Percentiles rank a stretch among this genome's conserved stretches.
These are phyloP conservation scores for Chamaea fasciata DNA, from an alignment of 2,113 vertebrate genomes.

Conservation along the genomic window DNA sequence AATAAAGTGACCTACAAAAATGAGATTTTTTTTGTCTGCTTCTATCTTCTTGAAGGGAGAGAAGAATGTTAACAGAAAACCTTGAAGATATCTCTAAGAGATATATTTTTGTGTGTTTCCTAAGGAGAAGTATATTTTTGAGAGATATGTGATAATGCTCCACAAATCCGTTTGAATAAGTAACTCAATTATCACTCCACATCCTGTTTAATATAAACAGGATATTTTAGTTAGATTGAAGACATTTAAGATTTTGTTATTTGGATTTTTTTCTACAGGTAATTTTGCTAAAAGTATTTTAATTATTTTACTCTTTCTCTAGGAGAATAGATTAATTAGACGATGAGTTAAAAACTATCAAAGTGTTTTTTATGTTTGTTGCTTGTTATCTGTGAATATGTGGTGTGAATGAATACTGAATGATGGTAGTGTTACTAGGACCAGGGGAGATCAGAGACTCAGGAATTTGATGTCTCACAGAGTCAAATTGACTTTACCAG, in stretches of 20 bases:
- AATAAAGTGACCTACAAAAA: neutral
- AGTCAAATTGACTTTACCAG: conserved; percentile 29
- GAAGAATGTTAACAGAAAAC: neutral
- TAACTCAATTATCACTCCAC: neutral
- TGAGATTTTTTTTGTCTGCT: neutral
- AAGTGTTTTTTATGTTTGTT: neutral
- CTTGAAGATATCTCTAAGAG: neutral
- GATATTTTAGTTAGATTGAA: neutral
- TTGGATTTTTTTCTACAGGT: neutral
- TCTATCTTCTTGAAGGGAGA: neutral
- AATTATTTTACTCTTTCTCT: neutral
- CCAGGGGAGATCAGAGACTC: neutral
- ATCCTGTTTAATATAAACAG: neutral
- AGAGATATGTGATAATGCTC: neutral
- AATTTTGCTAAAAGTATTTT: neutral
- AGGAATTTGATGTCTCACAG: neutral
- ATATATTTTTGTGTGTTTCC: neutral
- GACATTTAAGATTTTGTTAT: neutral
- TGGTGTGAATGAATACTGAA: conserved; percentile 16
- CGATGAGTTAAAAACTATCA: neutral
- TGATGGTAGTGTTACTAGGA: conserved; percentile 2
- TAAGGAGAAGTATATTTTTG: neutral
- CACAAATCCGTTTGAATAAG: conserved; percentile 15
- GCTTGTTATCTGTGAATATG: neutral
- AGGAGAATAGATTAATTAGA: neutral